These are phyloP conservation scores for Lepus townsendii DNA, from an alignment of 2,797 vertebrate genomes.

Conservation along the genomic window DNA sequence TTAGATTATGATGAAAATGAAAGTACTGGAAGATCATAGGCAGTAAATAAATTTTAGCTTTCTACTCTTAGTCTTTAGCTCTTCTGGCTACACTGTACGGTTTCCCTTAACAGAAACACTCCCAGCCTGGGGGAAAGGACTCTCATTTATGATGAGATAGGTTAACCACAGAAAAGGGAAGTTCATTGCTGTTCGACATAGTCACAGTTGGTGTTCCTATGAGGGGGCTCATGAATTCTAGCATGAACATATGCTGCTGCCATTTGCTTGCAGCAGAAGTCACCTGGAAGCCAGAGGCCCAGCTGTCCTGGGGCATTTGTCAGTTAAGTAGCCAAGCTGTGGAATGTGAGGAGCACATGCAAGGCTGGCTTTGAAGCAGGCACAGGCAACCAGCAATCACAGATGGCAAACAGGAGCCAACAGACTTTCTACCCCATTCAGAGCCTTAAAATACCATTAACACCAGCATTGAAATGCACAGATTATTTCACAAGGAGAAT, in stretches of 20 bases:
- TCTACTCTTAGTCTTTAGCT: background rate
- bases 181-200: background rate
- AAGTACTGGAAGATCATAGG: background rate
- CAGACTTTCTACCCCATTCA: background rate
- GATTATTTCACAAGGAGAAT: background rate
- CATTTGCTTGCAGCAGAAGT: background rate
- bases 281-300: background rate
- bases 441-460: background rate
- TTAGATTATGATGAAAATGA: background rate
- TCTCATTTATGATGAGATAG: background rate
- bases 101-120: background rate
- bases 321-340: background rate
- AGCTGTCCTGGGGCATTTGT: background rate
- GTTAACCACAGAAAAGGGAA: background rate
- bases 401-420: background rate
- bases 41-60: conserved; percentile 6
- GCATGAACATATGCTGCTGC: background rate
- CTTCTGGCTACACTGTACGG: background rate
- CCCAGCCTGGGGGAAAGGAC: background rate
- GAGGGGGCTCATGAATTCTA: background rate
- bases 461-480: background rate
- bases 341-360: background rate
- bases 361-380: background rate
- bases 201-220: background rate
- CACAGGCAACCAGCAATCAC: background rate